Percentiles rank a stretch among this genome's conserved stretches.
phyloP scores from a whole-genome alignment of 2,113 vertebrate species.

The Laticauda colubrina region DNA sequence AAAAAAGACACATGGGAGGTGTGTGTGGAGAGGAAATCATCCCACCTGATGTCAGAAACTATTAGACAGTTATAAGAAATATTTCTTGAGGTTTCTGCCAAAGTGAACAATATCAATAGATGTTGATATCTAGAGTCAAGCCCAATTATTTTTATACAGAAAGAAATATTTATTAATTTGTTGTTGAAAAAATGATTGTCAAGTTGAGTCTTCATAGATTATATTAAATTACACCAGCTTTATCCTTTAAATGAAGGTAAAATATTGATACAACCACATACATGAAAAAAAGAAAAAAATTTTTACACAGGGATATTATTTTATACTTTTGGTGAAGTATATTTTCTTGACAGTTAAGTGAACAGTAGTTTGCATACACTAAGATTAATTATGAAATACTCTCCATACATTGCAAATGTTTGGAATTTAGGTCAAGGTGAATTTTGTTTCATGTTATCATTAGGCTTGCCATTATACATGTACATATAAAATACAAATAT shows the following conservation, averaged over 20 bases:
- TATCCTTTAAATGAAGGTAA: not conserved
- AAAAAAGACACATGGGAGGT: not conserved
- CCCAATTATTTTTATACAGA: not conserved
- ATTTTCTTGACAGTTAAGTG: not conserved
- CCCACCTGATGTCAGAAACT: not conserved
- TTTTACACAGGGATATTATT: not conserved
- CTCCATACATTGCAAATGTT: slow-evolving; percentile 18
- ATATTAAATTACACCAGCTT: not conserved
- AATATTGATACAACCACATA: not conserved
- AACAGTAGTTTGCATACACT: not conserved
- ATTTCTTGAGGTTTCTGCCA: not conserved
- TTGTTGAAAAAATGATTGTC: not conserved
- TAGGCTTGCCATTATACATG: slow-evolving; percentile 36
- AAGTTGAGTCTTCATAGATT: not conserved
- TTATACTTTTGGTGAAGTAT: not conserved
- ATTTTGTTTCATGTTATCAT: slow-evolving; percentile 38
- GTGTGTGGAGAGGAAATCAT: not conserved
- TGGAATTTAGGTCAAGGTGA: slow-evolving; percentile 17
- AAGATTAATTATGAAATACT: slow-evolving; percentile 24
- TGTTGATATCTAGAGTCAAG: not conserved
- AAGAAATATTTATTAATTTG: not conserved
- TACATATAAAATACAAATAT: slow-evolving; percentile 41
- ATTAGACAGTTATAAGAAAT: not conserved
- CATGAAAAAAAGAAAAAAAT: not conserved
- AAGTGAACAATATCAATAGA: not conserved